phyloP scores from a whole-genome alignment of 2,888 invertebrate species.

The Cyrtodaria siliqua region DNA sequence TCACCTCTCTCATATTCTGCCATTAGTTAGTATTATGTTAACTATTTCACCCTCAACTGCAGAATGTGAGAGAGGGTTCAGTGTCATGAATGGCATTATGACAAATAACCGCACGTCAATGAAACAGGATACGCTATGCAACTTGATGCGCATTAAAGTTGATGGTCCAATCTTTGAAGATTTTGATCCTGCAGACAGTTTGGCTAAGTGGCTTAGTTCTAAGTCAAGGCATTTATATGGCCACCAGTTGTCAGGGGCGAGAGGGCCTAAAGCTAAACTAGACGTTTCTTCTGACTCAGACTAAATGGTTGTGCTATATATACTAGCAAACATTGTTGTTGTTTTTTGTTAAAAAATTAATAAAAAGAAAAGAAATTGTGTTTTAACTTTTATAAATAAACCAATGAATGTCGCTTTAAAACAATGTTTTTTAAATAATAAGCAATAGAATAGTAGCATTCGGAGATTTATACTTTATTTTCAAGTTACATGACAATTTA shows the following conservation, averaged over 20 bases:
- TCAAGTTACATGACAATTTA: no score
- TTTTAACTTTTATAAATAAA: no score
- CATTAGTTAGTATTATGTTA: constrained; percentile 27
- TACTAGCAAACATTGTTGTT: no score
- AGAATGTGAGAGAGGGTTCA: constrained; percentile 48
- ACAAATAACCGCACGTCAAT: constrained; percentile 1
- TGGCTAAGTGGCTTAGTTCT: constrained; percentile 27
- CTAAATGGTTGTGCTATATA: no score
- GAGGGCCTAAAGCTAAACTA: neutral
- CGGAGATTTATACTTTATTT: no score
- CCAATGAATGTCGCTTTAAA: no score
- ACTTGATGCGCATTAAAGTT: constrained; percentile 12
- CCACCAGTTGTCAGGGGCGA: constrained; percentile 19
- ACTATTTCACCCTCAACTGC: constrained; percentile 40
- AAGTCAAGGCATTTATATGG: constrained; percentile 25
- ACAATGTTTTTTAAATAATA: no score
- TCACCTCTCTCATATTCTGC: neutral
- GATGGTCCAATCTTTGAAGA: constrained; percentile 24
- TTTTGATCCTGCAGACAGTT: constrained; percentile 23
- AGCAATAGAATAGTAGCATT: no score
- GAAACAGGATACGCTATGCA: constrained; percentile 7
- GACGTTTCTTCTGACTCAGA: no score
- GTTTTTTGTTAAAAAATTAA: no score
- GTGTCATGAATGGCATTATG: constrained; percentile 17
- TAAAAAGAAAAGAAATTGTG: no score